These are phyloP conservation scores for Pyrgus malvae DNA, from an alignment of 2,888 invertebrate species.

Conservation along the genomic window DNA sequence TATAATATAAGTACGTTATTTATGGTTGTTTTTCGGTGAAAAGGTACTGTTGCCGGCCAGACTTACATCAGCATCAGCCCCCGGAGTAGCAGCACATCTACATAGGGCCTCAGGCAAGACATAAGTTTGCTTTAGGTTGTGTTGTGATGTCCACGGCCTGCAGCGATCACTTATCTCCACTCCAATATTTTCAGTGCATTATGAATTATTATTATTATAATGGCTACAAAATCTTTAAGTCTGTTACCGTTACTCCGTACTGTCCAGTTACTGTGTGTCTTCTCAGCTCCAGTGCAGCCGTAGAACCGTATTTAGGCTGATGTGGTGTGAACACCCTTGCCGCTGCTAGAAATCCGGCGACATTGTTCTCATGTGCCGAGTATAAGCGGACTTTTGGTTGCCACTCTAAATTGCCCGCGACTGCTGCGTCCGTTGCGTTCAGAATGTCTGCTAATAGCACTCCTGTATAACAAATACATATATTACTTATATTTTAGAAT, in stretches of 20 bases:
- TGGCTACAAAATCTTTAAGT: no score
- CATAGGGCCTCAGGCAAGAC: no score
- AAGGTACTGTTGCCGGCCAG: no score
- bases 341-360: slow-evolving; percentile 81
- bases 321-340: slow-evolving; percentile 79
- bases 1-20: no score
- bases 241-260: slow-evolving; percentile 75
- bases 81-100: no score
- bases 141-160: no score
- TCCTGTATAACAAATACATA: slow-evolving; percentile 51
- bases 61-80: no score
- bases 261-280: slow-evolving; percentile 43
- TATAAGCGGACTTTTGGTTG: slow-evolving; percentile 72
- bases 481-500: neutral
- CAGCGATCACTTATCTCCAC: no score
- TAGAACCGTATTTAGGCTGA: slow-evolving; percentile 81
- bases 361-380: slow-evolving; percentile 85
- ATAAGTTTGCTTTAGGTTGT: no score
- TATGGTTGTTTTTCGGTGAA: no score
- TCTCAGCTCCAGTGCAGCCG: slow-evolving; percentile 79
- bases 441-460: slow-evolving; percentile 74
- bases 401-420: slow-evolving; percentile 55
- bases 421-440: slow-evolving; percentile 63
- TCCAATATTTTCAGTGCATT: no score
- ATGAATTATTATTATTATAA: no score